Evolutionary conservation across 2,113 vertebrate genomes (phyloP).

Genomic region (Phalacrocorax brasilianus): DNA sequence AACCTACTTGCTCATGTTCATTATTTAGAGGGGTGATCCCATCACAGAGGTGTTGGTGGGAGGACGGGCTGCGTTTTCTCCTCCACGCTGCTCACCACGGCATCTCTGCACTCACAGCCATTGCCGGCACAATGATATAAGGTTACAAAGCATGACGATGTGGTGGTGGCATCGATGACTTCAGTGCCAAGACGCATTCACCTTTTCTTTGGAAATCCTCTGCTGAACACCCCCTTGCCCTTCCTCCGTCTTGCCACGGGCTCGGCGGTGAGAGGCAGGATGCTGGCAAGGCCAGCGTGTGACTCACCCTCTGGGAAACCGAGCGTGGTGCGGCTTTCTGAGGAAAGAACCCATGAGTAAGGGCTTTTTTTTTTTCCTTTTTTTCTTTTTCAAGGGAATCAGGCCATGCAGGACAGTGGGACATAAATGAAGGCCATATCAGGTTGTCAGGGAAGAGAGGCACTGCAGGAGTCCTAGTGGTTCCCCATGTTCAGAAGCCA

Average conservation of each 20-base stretch:
- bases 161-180: background rate
- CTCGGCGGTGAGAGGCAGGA: background rate
- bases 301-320: constrained; percentile 47
- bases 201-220: background rate
- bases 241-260: background rate
- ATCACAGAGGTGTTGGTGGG: fast-evolving
- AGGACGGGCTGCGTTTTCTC: background rate
- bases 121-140: fast-evolving
- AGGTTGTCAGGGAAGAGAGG: background rate
- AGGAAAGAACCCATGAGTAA: constrained; percentile 21
- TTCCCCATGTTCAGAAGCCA: background rate
- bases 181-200: background rate
- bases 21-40: background rate
- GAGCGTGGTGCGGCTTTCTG: background rate
- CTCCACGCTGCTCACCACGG: fast-evolving
- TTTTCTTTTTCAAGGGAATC: background rate
- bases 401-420: background rate
- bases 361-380: background rate
- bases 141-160: fast-evolving
- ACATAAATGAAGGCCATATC: background rate
- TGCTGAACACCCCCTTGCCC: background rate
- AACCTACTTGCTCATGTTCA: background rate
- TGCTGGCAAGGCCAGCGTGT: background rate
- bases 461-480: background rate
- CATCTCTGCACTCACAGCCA: background rate